Conservation (phyloP, 2,113 vertebrate species). For the Megaleporinus macrocephalus region DNA sequence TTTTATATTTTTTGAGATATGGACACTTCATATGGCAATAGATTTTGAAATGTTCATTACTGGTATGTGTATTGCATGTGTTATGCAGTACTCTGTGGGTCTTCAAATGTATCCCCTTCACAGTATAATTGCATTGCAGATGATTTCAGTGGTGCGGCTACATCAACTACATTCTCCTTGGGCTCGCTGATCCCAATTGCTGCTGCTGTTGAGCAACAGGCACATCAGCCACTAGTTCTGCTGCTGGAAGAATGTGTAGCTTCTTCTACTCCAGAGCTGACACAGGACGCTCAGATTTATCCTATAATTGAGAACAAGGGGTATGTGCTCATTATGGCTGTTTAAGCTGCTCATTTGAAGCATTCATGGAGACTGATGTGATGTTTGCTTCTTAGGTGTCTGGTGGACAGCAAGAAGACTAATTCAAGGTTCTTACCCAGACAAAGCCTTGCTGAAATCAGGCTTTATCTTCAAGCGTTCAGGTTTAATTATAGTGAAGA, state of each 20-base stretch:
- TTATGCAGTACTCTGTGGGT: no score
- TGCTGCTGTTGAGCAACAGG: constrained; percentile 65
- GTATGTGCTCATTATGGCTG: constrained; percentile 48
- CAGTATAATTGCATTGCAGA: constrained; percentile 49
- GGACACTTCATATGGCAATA: no score
- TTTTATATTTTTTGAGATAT: no score
- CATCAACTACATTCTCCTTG: constrained; percentile 64
- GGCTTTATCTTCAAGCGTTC: constrained; percentile 75
- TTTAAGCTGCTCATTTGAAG: neutral
- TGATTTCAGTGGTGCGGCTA: constrained; percentile 71
- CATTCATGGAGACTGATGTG: neutral
- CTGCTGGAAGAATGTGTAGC: constrained; percentile 77
- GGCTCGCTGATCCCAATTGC: constrained; percentile 73
- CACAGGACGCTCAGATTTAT: constrained; percentile 50
- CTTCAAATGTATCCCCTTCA: no score
- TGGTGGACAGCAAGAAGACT: constrained; percentile 69
- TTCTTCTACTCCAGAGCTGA: constrained; percentile 56
- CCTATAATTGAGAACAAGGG: constrained; percentile 77
- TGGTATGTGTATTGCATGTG: no score
- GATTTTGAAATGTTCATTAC: no score
- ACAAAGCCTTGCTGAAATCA: constrained; percentile 56
- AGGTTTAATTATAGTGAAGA: constrained; percentile 67
- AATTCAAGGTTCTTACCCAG: constrained; percentile 72
- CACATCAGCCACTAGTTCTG: constrained; percentile 75
- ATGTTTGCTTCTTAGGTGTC: constrained; percentile 67